Base-by-base conservation (phyloP, 2,797 vertebrate genomes). In the Betta splendens region DNA sequence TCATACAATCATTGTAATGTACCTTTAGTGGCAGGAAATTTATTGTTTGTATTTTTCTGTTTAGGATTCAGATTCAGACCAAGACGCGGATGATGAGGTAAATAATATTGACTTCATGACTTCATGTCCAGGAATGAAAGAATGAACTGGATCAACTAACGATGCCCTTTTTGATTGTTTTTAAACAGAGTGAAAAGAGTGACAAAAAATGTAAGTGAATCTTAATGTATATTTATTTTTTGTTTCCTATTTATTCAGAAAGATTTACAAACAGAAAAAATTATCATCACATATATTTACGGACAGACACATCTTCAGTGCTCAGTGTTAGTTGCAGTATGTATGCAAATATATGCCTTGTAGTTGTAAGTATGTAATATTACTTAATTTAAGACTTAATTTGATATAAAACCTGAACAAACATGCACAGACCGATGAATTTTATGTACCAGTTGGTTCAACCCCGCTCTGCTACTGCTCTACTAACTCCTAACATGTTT, bases 41-140 rank as follows among this genome's bases (percentile, higher is more conserved):
- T 5, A 25, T 16, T 47, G 9, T 4, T 64, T 62, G 23, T 15
- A 20, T 56, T 73, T 57, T 82, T 83, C 61, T 83, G 61, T 72
- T 75, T 81, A 99, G 98, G 98, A 99, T 49, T 98, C 95, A 55
- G 97, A 99, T 83, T 99, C 98, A 80, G 98, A 99, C 57, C 96
- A 94, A 89, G 98, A 99, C 78, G 93, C 89, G 79, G 96, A 99
- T 75, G 96, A 97, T 75, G 96, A 99, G 96, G 97, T 99, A 94
- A 94, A 52, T 61, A 11, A 32, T 36, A 8, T 64, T 51, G 36
- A 31, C 9, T 36, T 35, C 2, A 60, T 37, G 10, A 0, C n/a
- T n/a, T n/a, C n/a, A 12, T 1, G 7, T 28, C 39, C 1, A 40
- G 31, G 8, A 62, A 57, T 37, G 1, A 36, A 35, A 69, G 0